Conservation (phyloP, 2,888 invertebrate genomes). For the Steinernema scapterisci region DNA sequence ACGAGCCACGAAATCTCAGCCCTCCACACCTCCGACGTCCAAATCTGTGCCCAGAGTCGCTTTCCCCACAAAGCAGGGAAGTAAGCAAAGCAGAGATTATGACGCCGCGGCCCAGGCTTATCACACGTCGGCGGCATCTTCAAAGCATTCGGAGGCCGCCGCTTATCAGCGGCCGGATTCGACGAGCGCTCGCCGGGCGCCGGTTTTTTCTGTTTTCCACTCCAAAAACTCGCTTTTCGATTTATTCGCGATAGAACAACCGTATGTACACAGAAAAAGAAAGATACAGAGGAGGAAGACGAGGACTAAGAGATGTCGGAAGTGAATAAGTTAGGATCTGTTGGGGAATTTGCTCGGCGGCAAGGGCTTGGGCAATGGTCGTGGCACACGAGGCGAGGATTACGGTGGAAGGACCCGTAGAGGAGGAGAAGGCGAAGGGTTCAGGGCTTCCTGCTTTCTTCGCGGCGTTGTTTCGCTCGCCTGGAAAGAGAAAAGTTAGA, state of each 20-base stretch:
- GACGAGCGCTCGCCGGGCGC: constrained; percentile 11
- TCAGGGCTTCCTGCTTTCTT: constrained; percentile 13
- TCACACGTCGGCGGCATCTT: constrained; percentile 25
- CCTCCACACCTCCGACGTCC: too few species aligned
- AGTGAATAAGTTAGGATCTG: constrained; percentile 9
- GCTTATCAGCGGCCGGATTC: constrained; percentile 17
- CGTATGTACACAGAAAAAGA: constrained; percentile 15
- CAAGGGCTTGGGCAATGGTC: constrained; percentile 6
- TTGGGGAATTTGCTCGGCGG: background rate
- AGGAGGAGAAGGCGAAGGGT: background rate
- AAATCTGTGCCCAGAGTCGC: too few species aligned
- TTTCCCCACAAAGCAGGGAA: background rate
- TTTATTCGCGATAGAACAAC: constrained; percentile 9
- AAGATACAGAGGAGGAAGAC: background rate
- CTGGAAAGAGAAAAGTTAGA: constrained; percentile 1
- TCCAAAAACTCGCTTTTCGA: background rate
- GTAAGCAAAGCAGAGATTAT: constrained; percentile 23
- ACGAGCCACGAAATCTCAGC: too few species aligned
- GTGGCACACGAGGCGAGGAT: constrained; percentile 4
- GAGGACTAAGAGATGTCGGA: background rate
- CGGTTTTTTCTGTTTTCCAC: constrained; percentile 17
- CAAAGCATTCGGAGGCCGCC: constrained; percentile 7
- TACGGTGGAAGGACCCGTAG: constrained; percentile 24
- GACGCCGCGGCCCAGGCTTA: constrained; percentile 11
- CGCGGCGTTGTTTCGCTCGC: constrained; percentile 13